Evolutionary conservation across 1,140 invertebrate species (phyloP).

Genomic region (Listronotus bonariensis): DNA sequence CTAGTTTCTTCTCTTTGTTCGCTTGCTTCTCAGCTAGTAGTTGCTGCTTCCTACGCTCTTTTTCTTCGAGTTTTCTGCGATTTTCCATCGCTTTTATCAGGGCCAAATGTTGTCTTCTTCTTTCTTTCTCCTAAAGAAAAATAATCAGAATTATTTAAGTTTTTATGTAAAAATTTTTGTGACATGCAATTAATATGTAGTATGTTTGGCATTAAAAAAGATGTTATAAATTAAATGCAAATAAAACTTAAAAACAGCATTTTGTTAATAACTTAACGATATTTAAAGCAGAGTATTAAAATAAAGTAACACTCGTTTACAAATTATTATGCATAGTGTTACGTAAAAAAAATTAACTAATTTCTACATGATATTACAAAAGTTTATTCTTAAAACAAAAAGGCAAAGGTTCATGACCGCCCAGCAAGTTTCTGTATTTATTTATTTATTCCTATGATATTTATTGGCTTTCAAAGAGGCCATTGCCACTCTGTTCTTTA

Average conservation of each 20-base stretch:
- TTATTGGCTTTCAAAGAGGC: no score
- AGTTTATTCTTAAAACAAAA: no score
- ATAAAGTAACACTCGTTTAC: no score
- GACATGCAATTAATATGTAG: conserved; percentile 6
- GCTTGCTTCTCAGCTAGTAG: conserved; percentile 77
- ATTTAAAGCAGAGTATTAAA: no score
- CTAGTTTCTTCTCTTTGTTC: conserved; percentile 80
- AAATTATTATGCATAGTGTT: no score
- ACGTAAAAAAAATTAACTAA: no score
- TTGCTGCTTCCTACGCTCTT: conserved; percentile 83
- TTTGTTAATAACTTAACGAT: no score
- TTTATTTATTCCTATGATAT: no score
- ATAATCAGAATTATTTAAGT: neutral
- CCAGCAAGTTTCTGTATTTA: no score
- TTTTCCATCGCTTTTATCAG: conserved; percentile 85
- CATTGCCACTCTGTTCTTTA: no score
- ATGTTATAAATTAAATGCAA: conserved; percentile 3
- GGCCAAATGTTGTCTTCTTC: conserved; percentile 86
- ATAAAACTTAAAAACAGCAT: neutral
- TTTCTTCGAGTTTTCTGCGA: conserved; percentile 84
- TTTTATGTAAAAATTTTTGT: neutral
- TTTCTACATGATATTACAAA: no score
- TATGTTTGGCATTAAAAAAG: conserved; percentile 6
- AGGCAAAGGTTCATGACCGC: no score
- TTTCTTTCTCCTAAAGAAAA: conserved; percentile 78